Conservation (phyloP, 2,797 vertebrate genomes). For the Astyanax mexicanus region DNA sequence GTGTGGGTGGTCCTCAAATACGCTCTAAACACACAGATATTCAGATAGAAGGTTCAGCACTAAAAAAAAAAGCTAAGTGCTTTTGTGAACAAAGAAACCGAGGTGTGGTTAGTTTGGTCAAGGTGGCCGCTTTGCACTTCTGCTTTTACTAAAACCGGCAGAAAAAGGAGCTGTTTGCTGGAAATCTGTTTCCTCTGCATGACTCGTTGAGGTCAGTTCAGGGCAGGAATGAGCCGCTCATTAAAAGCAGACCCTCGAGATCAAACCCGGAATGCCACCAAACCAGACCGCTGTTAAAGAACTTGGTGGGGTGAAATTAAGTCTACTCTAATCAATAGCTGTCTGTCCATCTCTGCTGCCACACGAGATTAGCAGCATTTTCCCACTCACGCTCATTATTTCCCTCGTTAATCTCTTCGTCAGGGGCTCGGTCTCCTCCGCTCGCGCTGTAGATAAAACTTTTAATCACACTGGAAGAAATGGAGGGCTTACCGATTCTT, state of each 20-base stretch:
- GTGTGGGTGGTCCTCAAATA: background rate
- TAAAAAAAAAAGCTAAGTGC: background rate
- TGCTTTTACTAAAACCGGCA: background rate
- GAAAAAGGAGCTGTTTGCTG: background rate
- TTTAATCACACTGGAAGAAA: slow-evolving; percentile 34
- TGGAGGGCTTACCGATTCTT: slow-evolving; percentile 25
- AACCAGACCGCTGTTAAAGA: background rate
- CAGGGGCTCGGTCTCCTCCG: background rate
- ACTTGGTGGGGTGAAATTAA: slow-evolving; percentile 2
- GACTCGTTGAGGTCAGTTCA: background rate
- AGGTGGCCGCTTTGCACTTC: background rate
- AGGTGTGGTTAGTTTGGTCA: background rate
- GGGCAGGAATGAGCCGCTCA: background rate
- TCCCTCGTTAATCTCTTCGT: slow-evolving; percentile 32
- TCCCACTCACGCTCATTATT: slow-evolving; percentile 27
- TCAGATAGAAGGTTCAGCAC: background rate
- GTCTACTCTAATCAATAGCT: slow-evolving; percentile 19
- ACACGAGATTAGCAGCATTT: slow-evolving; percentile 26
- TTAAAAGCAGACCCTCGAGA: background rate
- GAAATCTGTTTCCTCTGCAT: background rate
- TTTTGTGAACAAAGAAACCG: background rate
- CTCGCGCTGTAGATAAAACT: slow-evolving; percentile 35
- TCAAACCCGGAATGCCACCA: background rate
- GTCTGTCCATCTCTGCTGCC: slow-evolving; percentile 5
- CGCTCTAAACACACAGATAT: background rate